phyloP scores from a whole-genome alignment of 35 echinoderm and acorn worm species.

The Apostichopus japonicus region DNA sequence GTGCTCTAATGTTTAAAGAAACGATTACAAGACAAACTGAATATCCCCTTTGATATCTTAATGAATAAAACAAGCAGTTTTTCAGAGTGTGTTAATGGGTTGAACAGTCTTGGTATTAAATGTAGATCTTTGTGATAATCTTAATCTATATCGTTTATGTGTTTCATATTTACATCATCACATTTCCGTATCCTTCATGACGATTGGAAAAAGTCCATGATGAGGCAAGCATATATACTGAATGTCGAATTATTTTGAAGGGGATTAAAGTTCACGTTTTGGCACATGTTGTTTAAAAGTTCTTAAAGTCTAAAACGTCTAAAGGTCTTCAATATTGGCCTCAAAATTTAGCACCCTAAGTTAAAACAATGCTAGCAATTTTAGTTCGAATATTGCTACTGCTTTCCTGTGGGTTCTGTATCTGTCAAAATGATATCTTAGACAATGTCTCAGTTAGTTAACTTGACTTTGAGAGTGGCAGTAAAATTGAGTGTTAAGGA shows the following conservation, averaged over 20 bases:
- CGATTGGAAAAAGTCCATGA: not conserved
- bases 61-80: not conserved
- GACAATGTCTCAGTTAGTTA: too few species aligned
- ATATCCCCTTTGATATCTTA: not conserved
- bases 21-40: not conserved
- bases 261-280: too few species aligned
- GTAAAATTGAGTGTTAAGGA: too few species aligned
- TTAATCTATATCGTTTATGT: not conserved
- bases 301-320: too few species aligned
- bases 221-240: not conserved
- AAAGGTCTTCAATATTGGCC: too few species aligned
- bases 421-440: too few species aligned
- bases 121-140: not conserved
- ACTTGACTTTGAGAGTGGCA: too few species aligned
- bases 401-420: too few species aligned
- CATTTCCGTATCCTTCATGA: not conserved
- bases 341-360: too few species aligned
- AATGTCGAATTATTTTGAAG: not conserved
- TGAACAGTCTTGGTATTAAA: not conserved
- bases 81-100: not conserved
- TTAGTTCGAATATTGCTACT: too few species aligned
- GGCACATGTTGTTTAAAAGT: too few species aligned
- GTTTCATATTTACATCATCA: not conserved
- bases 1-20: not conserved
- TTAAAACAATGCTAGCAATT: too few species aligned